phyloP scores from a whole-genome alignment of 1,140 invertebrate genomes.

The Papilio machaon region DNA sequence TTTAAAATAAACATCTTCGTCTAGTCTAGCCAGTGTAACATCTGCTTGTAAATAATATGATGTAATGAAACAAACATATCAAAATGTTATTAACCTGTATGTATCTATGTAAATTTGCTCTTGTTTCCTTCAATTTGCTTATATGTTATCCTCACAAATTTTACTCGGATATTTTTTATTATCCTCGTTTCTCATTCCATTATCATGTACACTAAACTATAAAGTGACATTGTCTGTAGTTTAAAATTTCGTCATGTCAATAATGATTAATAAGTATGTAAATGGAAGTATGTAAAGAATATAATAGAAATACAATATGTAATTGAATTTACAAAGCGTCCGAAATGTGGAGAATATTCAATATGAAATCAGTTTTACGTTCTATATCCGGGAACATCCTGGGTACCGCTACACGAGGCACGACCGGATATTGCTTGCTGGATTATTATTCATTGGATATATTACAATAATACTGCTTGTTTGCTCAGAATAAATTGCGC shows the following conservation, averaged over 20 bases:
- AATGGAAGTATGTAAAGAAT: not conserved
- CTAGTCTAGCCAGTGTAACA: not conserved
- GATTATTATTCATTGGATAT: slow-evolving; percentile 38
- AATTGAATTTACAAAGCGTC: slow-evolving; percentile 27
- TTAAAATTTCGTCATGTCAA: not conserved
- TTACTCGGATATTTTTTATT: too few relatives aligned
- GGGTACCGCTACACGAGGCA: slow-evolving; percentile 8
- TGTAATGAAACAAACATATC: too few relatives aligned
- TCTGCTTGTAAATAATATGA: not conserved
- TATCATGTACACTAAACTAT: too few relatives aligned
- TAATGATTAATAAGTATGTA: not conserved
- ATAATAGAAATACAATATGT: slow-evolving; percentile 10
- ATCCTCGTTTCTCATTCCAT: too few relatives aligned
- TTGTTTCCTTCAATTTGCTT: too few relatives aligned
- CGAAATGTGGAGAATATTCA: slow-evolving; percentile 18
- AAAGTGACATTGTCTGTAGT: too few relatives aligned
- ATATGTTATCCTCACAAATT: too few relatives aligned
- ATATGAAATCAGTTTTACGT: slow-evolving; percentile 32
- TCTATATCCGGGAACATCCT: slow-evolving; percentile 38
- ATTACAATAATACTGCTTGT: slow-evolving; percentile 22
- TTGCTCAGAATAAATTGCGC: not conserved
- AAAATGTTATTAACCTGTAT: too few relatives aligned
- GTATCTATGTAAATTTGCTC: too few relatives aligned
- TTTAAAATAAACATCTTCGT: not conserved
- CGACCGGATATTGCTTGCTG: slow-evolving; percentile 31